Conservation (phyloP, 2,113 vertebrate genomes). For the Proteles cristata region DNA sequence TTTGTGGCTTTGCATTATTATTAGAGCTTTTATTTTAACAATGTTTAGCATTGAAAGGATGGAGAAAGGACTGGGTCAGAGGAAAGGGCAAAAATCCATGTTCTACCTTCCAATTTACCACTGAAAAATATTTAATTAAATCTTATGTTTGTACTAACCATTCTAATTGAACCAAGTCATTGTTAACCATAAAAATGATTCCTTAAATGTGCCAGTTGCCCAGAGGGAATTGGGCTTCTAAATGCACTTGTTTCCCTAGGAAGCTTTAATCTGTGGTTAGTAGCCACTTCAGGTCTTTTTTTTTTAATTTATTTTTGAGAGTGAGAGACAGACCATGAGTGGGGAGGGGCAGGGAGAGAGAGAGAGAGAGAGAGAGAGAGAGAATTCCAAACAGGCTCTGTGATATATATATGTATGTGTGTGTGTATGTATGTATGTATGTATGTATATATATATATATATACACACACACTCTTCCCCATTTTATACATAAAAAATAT, state of each 20-base stretch:
- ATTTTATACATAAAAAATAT: neutral
- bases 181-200: conserved; percentile 25
- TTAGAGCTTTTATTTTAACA: conserved; percentile 26
- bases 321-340: too few relatives aligned
- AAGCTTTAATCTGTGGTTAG: neutral
- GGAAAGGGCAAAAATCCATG: neutral
- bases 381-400: too few relatives aligned
- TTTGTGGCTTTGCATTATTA: neutral
- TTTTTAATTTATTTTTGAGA: too few relatives aligned
- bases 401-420: too few relatives aligned
- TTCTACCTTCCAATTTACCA: conserved; percentile 43
- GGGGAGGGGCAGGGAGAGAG: too few relatives aligned
- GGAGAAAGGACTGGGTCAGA: neutral
- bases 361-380: too few relatives aligned
- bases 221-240: neutral
- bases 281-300: neutral
- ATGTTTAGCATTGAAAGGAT: conserved; percentile 1
- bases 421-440: too few relatives aligned
- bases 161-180: conserved; percentile 34
- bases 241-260: neutral
- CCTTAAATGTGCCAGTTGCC: neutral
- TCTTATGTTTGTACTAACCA: conserved; percentile 19
- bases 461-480: neutral
- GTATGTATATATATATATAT: too few relatives aligned
- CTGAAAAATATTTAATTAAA: conserved; percentile 34